Conservation (phyloP, 2,888 invertebrate genomes). For the Leptinotarsa peninsularis region DNA sequence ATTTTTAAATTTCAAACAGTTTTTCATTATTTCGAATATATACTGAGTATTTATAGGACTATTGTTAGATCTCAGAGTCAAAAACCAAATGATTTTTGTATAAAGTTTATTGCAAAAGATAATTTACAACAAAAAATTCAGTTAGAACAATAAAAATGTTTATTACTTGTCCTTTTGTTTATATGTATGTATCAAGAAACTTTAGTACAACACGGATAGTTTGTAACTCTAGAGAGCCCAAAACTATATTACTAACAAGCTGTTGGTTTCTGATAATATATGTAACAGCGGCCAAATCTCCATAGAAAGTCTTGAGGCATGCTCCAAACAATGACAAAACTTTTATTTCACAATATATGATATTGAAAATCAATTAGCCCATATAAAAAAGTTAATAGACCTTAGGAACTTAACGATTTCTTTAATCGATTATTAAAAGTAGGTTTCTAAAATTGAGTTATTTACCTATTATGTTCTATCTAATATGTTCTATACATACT, state of each 20-base stretch:
- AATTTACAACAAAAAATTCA: conserved; percentile 52
- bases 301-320: conserved; percentile 35
- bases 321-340: conserved; percentile 34
- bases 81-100: conserved; percentile 43
- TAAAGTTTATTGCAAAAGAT: conserved; percentile 58
- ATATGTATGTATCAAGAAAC: conserved; percentile 40
- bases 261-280: conserved; percentile 37
- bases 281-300: conserved; percentile 38
- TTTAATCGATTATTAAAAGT: conserved; percentile 36
- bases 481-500: conserved; percentile 30
- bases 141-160: conserved; percentile 49
- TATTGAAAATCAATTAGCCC: conserved; percentile 17
- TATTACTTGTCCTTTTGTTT: conserved; percentile 39
- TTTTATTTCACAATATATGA: conserved; percentile 27
- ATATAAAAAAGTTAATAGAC: conserved; percentile 31
- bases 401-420: conserved; percentile 39
- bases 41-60: background rate
- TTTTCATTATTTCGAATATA: too few relatives aligned
- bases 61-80: background rate
- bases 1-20: too few relatives aligned
- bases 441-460: conserved; percentile 33
- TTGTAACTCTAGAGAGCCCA: conserved; percentile 45
- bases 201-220: conserved; percentile 41
- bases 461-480: conserved; percentile 30
- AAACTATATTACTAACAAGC: conserved; percentile 42